Conservation (phyloP, 2,888 invertebrate species). For the Ariolimax columbianus region DNA sequence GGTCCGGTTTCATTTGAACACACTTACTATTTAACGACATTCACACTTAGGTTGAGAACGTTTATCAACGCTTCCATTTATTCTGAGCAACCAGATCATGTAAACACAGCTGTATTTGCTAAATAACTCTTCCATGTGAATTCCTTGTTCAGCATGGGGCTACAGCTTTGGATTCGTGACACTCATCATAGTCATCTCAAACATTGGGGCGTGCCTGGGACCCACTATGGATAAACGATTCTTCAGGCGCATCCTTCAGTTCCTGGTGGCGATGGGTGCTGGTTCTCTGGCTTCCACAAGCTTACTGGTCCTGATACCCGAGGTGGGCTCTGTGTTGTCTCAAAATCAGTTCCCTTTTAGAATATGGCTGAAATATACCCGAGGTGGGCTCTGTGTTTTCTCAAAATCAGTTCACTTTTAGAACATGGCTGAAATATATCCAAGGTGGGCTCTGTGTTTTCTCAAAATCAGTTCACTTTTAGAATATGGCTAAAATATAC, state of each 20-base stretch:
- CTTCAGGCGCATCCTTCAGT: slow-evolving; percentile 81
- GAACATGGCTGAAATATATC: too few species aligned
- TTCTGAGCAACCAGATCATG: too few species aligned
- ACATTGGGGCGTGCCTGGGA: slow-evolving; percentile 82
- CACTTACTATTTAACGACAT: too few species aligned
- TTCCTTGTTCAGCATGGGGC: slow-evolving; percentile 80
- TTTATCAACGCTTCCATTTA: too few species aligned
- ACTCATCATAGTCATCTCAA: slow-evolving; percentile 81
- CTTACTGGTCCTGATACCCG: slow-evolving; percentile 82
- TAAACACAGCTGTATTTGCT: too few species aligned
- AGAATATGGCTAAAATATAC: too few species aligned
- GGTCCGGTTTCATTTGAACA: too few species aligned
- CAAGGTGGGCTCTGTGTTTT: neutral
- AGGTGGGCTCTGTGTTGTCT: slow-evolving; percentile 74
- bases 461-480: neutral
- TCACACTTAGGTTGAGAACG: too few species aligned
- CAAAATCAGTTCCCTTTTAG: neutral
- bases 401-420: neutral
- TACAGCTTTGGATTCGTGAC: slow-evolving; percentile 82
- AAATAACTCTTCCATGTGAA: neutral
- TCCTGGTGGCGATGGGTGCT: slow-evolving; percentile 82
- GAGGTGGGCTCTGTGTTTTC: neutral
- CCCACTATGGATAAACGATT: slow-evolving; percentile 81
- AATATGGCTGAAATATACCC: too few species aligned
- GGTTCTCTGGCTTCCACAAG: slow-evolving; percentile 82